A percentile compares a stretch with the other conserved stretches of the same genome.
Evolutionary conservation across 1,140 invertebrate genomes (phyloP).

Genomic region (Drosophila orena): DNA sequence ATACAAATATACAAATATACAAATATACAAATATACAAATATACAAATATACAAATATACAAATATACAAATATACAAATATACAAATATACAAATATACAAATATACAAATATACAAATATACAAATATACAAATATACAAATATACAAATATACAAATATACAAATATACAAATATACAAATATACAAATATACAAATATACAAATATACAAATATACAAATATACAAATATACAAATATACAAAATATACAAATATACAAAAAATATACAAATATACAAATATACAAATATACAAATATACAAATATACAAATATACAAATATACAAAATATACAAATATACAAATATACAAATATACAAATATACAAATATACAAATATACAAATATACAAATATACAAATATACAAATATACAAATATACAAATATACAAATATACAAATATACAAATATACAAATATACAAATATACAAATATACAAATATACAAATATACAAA

Average conservation of each 20-base stretch:
- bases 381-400: neutral
- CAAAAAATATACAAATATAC: too few relatives aligned
- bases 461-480: neutral
- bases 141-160: neutral
- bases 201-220: neutral
- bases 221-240: neutral
- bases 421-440: neutral
- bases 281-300: neutral
- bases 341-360: neutral
- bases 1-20: neutral
- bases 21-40: neutral
- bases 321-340: neutral
- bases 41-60: neutral
- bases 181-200: neutral
- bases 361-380: neutral
- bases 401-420: neutral
- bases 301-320: neutral
- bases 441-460: neutral
- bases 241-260: neutral
- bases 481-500: neutral
- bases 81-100: neutral
- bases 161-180: neutral
- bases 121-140: neutral
- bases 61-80: neutral
- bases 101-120: neutral